Evolutionary conservation across 1,140 invertebrate species (phyloP), one percentile per base, ranked within the genome.

Genomic region (Rhyzopertha dominica): DNA sequence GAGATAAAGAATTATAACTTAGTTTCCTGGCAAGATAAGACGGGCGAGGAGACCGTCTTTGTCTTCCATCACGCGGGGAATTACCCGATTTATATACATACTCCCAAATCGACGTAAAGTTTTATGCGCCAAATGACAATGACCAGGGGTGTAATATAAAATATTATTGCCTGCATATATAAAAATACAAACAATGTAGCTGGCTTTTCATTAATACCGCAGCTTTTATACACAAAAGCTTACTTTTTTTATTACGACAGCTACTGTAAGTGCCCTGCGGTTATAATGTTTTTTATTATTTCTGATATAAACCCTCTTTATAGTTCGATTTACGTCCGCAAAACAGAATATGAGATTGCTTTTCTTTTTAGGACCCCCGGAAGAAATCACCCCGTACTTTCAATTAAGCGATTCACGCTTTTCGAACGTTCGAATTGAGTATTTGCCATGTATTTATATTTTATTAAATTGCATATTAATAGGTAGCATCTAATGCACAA

Each of bases 1-100:
- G 50, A 62, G 58, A 62, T 62, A 62, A 61, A 60, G 56, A 61
- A 62, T 59, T 56, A 61, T 54, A 61, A 61, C 60, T 61, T 55
- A 50, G 58, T 59, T 49, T 47, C 29, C 28, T 51, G 46, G 49
- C 36, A 47, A 42, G 45, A 41, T 17, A 47, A 50, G 50, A 50
- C 18, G 36, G 39, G 22, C 10, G 28, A 47, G 22, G 14, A 9
- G 12, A 38, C 43, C 38, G 25, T 25, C 30, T 49, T 40, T 49
- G 29, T 34, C 28, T 40, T 18, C 17, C 29, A 23, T 42, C 30
- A 19, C 29, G 38, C 26, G 20, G 43, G 48, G 36, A 44, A 43
- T 45, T 36, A 42, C 51, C 24, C 51, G 39, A 53, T 56, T 51
- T 53, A 53, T 53, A 53, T 53, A 53, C 51, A 50, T 47, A 30